Evolutionary conservation across 2,797 vertebrate genomes (phyloP).

Genomic region (Zalophus californianus): DNA sequence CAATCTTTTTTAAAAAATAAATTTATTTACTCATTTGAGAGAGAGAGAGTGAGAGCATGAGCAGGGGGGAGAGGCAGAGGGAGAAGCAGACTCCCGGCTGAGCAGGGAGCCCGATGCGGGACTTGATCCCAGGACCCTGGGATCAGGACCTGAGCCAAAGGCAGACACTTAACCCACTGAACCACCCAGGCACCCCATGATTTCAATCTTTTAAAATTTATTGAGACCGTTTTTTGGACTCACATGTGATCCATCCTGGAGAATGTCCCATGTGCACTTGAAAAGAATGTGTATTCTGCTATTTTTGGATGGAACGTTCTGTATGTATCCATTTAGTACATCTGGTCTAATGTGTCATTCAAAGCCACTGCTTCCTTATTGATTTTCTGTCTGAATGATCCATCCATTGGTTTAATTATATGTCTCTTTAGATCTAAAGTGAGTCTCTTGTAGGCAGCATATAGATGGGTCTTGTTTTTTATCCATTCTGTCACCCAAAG

Average conservation of each 20-base stretch:
- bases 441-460: not conserved
- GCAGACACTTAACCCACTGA: not conserved
- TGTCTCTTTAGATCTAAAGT: not conserved
- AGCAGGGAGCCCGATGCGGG: not conserved
- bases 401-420: not conserved
- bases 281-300: not conserved
- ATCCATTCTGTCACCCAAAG: not conserved
- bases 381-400: not conserved
- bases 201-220: not conserved
- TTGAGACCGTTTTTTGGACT: not conserved
- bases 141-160: not conserved
- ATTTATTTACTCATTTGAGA: not conserved
- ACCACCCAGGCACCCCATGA: not conserved
- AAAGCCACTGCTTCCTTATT: not conserved
- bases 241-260: not conserved
- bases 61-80: not conserved
- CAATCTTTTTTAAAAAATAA: not conserved
- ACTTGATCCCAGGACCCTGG: not conserved
- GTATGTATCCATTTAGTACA: not conserved
- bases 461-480: not conserved
- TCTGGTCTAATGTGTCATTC: not conserved
- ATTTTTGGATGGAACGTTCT: not conserved
- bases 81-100: no score
- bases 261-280: not conserved
- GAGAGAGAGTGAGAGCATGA: not conserved